Conservation (phyloP, 2,797 vertebrate species). For the Lophotriccus pileatus region DNA sequence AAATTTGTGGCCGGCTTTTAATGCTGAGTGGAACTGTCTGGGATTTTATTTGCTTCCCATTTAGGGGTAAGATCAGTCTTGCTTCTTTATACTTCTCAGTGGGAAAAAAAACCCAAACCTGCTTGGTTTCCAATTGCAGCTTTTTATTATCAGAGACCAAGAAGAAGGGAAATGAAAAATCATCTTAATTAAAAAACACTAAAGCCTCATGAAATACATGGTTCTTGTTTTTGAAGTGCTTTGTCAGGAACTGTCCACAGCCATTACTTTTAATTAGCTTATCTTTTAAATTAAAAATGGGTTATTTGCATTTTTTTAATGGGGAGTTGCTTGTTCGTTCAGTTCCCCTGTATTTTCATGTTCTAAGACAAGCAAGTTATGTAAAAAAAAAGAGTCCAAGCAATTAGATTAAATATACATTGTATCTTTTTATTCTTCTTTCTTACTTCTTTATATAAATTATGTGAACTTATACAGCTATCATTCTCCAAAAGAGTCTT, state of each 20-base stretch:
- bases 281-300: slow-evolving; percentile 68
- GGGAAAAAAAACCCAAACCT: background rate
- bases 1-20: slow-evolving; percentile 12
- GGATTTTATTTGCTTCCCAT: slow-evolving; percentile 24
- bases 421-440: slow-evolving; percentile 9
- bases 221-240: slow-evolving; percentile 64
- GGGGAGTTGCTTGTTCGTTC: slow-evolving; percentile 32
- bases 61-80: slow-evolving; percentile 33
- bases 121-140: slow-evolving; percentile 24
- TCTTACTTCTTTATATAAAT: background rate
- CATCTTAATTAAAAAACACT: slow-evolving; percentile 67
- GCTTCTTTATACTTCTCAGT: slow-evolving; percentile 24
- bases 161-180: slow-evolving; percentile 56
- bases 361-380: background rate
- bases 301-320: slow-evolving; percentile 60
- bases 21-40: background rate
- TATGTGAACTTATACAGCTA: background rate
- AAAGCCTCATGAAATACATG: slow-evolving; percentile 36
- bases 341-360: slow-evolving; percentile 35
- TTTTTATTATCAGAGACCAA: slow-evolving; percentile 44
- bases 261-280: slow-evolving; percentile 70
- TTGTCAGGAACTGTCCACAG: slow-evolving; percentile 61
- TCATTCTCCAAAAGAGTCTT: background rate
- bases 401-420: slow-evolving; percentile 43
- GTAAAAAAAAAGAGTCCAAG: slow-evolving; percentile 21